Evolutionary conservation across 2,888 invertebrate genomes (phyloP).

Genomic region (Falcaria lacertinaria): DNA sequence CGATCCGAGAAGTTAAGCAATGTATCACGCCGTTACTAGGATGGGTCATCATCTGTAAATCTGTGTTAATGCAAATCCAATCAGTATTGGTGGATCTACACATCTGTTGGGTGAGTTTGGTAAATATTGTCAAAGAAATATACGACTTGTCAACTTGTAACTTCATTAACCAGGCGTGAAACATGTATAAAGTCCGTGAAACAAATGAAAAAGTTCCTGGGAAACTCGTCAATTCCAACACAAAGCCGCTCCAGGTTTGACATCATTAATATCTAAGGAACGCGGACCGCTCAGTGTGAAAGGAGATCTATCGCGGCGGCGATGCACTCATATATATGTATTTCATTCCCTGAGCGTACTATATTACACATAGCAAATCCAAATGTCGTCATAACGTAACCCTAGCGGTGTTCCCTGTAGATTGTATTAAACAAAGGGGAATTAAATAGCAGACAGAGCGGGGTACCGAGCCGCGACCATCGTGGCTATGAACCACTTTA

Average conservation of each 20-base stretch:
- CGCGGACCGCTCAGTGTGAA: conserved; percentile 31
- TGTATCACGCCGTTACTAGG: no score
- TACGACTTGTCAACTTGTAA: neutral
- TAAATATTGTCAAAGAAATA: no score
- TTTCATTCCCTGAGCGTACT: conserved; percentile 46
- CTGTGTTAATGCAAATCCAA: no score
- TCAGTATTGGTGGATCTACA: no score
- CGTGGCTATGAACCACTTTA: conserved; percentile 48
- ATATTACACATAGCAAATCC: conserved; percentile 46
- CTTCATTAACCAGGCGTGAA: neutral
- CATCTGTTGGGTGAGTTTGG: no score
- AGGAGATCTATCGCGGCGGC: conserved; percentile 36
- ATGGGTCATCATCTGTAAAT: no score
- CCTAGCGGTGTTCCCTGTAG: conserved; percentile 51
- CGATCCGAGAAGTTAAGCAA: no score
- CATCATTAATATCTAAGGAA: conserved; percentile 49
- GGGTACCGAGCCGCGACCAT: conserved; percentile 51
- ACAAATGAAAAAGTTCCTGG: conserved; percentile 32
- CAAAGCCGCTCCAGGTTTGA: conserved; percentile 43
- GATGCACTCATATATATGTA: conserved; percentile 59
- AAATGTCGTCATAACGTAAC: conserved; percentile 60
- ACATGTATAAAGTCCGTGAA: conserved; percentile 15
- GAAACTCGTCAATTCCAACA: conserved; percentile 43
- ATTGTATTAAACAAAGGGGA: conserved; percentile 64
- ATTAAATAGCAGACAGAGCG: conserved; percentile 60